Conservation (phyloP, 2,113 vertebrate genomes). For the Myxocyprinus asiaticus region DNA sequence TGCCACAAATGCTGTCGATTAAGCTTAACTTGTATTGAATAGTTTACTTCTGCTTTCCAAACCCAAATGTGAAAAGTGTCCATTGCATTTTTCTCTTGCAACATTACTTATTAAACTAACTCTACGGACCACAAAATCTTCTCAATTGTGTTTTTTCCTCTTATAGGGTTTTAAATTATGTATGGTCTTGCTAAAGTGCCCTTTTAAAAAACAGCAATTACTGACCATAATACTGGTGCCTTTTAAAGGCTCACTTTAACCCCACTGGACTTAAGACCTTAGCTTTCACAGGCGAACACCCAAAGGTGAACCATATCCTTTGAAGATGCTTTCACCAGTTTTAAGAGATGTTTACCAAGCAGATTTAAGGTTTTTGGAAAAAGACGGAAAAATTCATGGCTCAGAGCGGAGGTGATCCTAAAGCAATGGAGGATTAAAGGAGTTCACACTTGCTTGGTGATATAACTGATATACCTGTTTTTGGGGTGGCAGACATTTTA, state of each 20-base stretch:
- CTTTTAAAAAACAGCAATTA: constrained; percentile 7
- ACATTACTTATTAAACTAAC: too few species aligned
- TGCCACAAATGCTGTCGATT: too few species aligned
- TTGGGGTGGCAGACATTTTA: constrained; percentile 21
- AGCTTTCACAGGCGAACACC: constrained; percentile 28
- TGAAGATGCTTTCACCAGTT: constrained; percentile 18
- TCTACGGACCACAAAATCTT: background rate
- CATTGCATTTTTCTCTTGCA: too few species aligned
- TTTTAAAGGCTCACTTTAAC: constrained; percentile 21
- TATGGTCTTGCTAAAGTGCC: constrained; percentile 26
- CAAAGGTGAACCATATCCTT: constrained; percentile 36
- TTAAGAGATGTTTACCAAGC: constrained; percentile 42
- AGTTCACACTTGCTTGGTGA: constrained; percentile 13
- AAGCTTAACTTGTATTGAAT: too few species aligned
- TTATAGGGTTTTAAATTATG: constrained; percentile 8
- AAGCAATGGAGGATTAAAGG: constrained; percentile 34
- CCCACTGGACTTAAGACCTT: constrained; percentile 9
- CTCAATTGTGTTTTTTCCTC: background rate
- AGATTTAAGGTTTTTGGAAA: constrained; percentile 31
- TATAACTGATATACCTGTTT: constrained; percentile 11
- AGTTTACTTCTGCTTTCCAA: too few species aligned
- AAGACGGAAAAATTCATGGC: background rate
- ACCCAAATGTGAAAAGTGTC: too few species aligned
- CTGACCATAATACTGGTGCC: constrained; percentile 6
- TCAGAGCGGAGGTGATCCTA: constrained; percentile 18